Evolutionary conservation across 2,888 invertebrate species (phyloP).

Genomic region (Cheilosia pagana): DNA sequence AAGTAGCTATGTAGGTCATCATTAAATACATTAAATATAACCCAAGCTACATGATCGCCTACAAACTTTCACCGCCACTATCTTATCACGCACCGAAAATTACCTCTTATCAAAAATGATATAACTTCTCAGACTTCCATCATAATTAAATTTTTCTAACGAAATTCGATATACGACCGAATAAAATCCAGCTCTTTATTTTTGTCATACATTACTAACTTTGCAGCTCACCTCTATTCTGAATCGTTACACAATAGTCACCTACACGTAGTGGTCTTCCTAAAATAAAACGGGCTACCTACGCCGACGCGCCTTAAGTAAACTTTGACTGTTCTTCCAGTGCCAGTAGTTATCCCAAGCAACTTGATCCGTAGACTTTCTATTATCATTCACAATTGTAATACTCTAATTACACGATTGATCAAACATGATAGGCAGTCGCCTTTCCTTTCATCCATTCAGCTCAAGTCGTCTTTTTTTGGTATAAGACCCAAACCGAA

Average conservation of each 20-base stretch:
- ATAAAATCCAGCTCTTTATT: not conserved
- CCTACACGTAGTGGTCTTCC: no score
- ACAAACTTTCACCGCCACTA: slow-evolving; percentile 20
- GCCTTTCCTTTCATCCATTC: not conserved
- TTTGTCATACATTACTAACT: not conserved
- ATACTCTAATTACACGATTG: slow-evolving; percentile 66
- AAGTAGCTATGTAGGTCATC: slow-evolving; percentile 44
- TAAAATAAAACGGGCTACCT: not conserved
- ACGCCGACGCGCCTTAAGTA: slow-evolving; percentile 16
- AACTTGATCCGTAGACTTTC: slow-evolving; percentile 24
- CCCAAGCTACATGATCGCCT: slow-evolving; percentile 25
- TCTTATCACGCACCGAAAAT: slow-evolving; percentile 53
- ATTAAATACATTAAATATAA: slow-evolving; percentile 18
- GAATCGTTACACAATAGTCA: not conserved
- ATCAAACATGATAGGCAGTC: slow-evolving; percentile 43
- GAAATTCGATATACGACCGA: not conserved
- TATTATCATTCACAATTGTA: slow-evolving; percentile 41
- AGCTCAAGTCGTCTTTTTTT: not conserved
- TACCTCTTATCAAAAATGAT: slow-evolving; percentile 42
- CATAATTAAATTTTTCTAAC: not conserved
- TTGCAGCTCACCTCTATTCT: slow-evolving; percentile 10
- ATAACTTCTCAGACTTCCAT: not conserved
- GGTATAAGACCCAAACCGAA: slow-evolving; percentile 1
- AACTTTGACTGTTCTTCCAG: slow-evolving; percentile 18
- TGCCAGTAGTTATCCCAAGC: not conserved